Evolutionary conservation across 2,113 vertebrate genomes (phyloP), one percentile per base, ranked within the genome.

Genomic region (Chitala chitala): DNA sequence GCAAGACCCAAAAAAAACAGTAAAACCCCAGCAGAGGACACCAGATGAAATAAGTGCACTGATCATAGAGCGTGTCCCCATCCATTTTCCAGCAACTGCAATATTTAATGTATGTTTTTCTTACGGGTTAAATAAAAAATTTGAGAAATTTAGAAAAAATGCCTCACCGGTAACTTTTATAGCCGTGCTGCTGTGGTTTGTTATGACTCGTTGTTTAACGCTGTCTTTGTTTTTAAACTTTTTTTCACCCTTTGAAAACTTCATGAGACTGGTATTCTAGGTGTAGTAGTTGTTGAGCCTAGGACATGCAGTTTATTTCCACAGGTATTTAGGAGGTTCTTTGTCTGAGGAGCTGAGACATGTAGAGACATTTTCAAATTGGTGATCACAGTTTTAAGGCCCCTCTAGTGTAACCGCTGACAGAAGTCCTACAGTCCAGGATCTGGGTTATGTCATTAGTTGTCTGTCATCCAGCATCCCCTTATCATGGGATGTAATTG

Each of bases 31-130:
- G n/a, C 63, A 46, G 22, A 68, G 64, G 36, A 68, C n/a, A n/a
- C n/a, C n/a, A n/a, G n/a, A n/a, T n/a, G n/a, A n/a, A n/a, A n/a
- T n/a, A n/a, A n/a, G n/a, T n/a, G n/a, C n/a, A n/a, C n/a, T n/a
- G n/a, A n/a, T n/a, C n/a, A n/a, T n/a, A n/a, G n/a, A n/a, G n/a
- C n/a, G n/a, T 66, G 13, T 26, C 17, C 38, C 22, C 17, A 13
- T 38, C 48, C 50, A 26, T 24, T 15, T 26, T 48, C 24, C 17
- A 31, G 66, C 22, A 50, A 31, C 26, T 46, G 42, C 24, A 68
- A 33, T 69, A 69, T 51, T 69, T 31, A 69, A 51, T 69, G n/a
- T 2, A 69, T 68, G 22, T 26, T 68, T 68, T 48, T 36, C 44
- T 66, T 66, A 9, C 36, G 40, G n/a, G 8, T 29, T 68, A 42